phyloP scores from a whole-genome alignment of 2,888 invertebrate genomes.

The Lypha dubia region DNA sequence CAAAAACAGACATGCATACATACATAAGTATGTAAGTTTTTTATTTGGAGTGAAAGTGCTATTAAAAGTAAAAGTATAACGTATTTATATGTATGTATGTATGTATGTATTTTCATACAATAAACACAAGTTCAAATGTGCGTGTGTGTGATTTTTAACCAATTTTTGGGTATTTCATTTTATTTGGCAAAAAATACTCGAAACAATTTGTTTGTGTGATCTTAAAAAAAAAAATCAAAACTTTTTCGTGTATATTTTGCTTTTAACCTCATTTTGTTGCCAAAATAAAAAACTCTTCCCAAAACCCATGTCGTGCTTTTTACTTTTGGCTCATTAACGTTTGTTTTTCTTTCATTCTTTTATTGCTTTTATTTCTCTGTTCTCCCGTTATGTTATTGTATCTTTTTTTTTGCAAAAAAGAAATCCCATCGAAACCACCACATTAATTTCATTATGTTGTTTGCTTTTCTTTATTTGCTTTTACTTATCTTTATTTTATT shows the following conservation, averaged over 20 bases:
- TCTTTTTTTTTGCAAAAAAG: slow-evolving; percentile 45
- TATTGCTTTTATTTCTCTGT: not conserved
- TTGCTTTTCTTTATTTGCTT: slow-evolving; percentile 38
- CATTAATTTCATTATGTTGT: slow-evolving; percentile 64
- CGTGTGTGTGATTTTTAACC: slow-evolving; percentile 29
- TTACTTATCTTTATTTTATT: slow-evolving; percentile 63
- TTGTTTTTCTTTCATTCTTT: slow-evolving; percentile 10
- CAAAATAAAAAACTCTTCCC: not conserved
- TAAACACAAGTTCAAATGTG: slow-evolving; percentile 12
- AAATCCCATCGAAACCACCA: slow-evolving; percentile 11
- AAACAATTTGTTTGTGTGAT: not conserved
- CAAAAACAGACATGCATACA: not conserved
- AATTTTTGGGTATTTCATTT: slow-evolving; percentile 26
- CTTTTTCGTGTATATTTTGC: not conserved
- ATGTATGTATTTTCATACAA: slow-evolving; percentile 5
- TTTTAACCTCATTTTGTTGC: slow-evolving; percentile 11
- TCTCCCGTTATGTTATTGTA: slow-evolving; percentile 1
- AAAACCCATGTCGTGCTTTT: slow-evolving; percentile 12
- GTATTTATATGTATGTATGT: no score
- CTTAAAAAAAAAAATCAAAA: no score
- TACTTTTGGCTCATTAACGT: slow-evolving; percentile 11
- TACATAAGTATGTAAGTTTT: not conserved
- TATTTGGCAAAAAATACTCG: slow-evolving; percentile 17
- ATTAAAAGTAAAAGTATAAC: slow-evolving; percentile 76
- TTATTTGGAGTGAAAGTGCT: slow-evolving; percentile 79